Base-by-base conservation (phyloP, 2,797 vertebrate species). In the Oophaga sylvatica region DNA sequence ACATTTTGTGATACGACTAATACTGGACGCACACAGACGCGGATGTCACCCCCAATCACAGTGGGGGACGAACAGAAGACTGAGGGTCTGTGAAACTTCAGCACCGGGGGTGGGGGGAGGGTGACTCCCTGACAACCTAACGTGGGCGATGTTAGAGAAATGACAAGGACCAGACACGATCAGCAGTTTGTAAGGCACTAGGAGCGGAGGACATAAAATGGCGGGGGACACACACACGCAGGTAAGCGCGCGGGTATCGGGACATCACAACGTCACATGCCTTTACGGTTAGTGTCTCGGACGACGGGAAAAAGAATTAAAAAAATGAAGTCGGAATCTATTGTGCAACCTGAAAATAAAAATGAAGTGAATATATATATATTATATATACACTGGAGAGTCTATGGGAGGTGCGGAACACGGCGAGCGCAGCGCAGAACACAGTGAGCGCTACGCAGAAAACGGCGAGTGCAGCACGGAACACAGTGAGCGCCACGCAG, bases 151-250 rank as follows among this genome's bases (percentile, higher is more conserved):
- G 65, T 82, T 22, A 82, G 45, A 82, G 86, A 82, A 71, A 82
- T 70, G 67, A 56, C n/a, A 9, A 76, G 80, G 77, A 73, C 57
- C 80, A 96, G 97, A 93, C 94, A 91, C 94, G 95, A 75, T 96
- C 92, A 94, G 95, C 95, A 94, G 94, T 96, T 97, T 95, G 96
- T 99, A 99, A 99, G 98, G 98, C 98, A 99, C 98, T 99, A 99
- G 96, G 93, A 98, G 96, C 97, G 96, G 96, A 96, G 94, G 94
- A 96, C 94, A 96, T 95, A 93, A 95, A 96, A 95, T 95, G 95
- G 96, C 94, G 95, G 96, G 96, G 94, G 95, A 96, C 94, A 2
- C 56, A 60, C 76, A 7, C 87, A 56, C 84, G 13, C 91, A 5
- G 35, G 35, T 5, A 5, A 35, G 13, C 71, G 87, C 91, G 73